Percentiles rank a stretch among this genome's conserved stretches.
Evolutionary conservation across 2,888 invertebrate genomes (phyloP).

Genomic region (Tenthredo scrophulariae): DNA sequence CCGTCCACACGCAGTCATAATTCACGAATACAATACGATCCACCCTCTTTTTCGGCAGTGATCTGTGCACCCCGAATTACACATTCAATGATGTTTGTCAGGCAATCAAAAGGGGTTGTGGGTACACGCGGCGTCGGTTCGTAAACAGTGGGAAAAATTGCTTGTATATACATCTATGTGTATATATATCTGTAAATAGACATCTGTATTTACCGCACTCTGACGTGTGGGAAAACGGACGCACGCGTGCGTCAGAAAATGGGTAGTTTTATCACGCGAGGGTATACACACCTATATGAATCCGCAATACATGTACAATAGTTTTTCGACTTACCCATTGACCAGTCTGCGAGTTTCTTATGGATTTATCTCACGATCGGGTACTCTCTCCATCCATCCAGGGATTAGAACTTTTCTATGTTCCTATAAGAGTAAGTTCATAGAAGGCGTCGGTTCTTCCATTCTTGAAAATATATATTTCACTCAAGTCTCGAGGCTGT

Average conservation of each 20-base stretch:
- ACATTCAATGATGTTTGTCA: conserved; percentile 34
- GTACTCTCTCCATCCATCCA: not conserved
- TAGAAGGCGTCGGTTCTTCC: not conserved
- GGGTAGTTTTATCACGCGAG: not conserved
- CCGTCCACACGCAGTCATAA: conserved; percentile 6
- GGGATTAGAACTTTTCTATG: conserved; percentile 21
- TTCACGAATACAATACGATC: conserved; percentile 35
- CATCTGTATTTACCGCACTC: not conserved
- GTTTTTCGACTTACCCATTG: conserved; percentile 1
- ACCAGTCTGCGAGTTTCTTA: conserved; percentile 5
- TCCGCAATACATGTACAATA: not conserved
- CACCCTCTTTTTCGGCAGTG: not conserved
- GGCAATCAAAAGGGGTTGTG: conserved; percentile 36
- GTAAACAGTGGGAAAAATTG: not conserved
- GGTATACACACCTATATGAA: too few species aligned
- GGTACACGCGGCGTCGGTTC: conserved; percentile 15
- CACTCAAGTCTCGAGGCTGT: not conserved
- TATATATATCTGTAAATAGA: not conserved
- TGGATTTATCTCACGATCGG: not conserved
- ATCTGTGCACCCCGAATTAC: conserved; percentile 40
- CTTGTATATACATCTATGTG: not conserved
- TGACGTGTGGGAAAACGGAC: not conserved
- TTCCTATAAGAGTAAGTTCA: not conserved
- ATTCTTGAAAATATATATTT: conserved; percentile 19
- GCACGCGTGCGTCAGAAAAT: not conserved